Evolutionary conservation across 2,888 invertebrate species (phyloP).

Genomic region (Tachina fera): DNA sequence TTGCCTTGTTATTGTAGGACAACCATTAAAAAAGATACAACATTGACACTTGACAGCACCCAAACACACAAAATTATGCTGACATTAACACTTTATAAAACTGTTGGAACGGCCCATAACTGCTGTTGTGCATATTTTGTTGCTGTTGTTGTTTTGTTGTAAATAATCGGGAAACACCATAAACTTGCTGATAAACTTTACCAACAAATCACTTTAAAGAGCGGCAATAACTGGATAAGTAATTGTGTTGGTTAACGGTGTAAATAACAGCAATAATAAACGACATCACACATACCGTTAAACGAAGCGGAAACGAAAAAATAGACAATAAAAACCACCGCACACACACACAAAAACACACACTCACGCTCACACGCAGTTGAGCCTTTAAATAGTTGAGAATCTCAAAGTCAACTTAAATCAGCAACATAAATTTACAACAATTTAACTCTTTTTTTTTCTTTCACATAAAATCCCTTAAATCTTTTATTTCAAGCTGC

Average conservation of each 20-base stretch:
- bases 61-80: not conserved
- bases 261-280: constrained; percentile 9
- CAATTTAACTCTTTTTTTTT: not conserved
- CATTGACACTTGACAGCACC: constrained; percentile 12
- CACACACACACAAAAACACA: not conserved
- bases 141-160: constrained; percentile 8
- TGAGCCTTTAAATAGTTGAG: not conserved
- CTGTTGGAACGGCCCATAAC: not conserved
- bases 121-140: not conserved
- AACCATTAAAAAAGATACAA: not conserved
- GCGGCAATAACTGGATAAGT: constrained; percentile 33
- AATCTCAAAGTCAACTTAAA: constrained; percentile 13
- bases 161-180: constrained; percentile 21
- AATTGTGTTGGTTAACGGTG: constrained; percentile 31
- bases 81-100: constrained; percentile 37
- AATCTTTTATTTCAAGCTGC: not conserved
- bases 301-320: constrained; percentile 15
- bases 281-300: constrained; percentile 17
- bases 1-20: not conserved
- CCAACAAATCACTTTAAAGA: constrained; percentile 1
- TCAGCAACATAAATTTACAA: constrained; percentile 44
- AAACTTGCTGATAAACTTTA: constrained; percentile 27
- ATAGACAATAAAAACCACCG: not conserved
- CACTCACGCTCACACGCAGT: not conserved
- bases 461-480: constrained; percentile 4